Conservation (phyloP, 2,797 vertebrate species). For the Valencia hispanica region DNA sequence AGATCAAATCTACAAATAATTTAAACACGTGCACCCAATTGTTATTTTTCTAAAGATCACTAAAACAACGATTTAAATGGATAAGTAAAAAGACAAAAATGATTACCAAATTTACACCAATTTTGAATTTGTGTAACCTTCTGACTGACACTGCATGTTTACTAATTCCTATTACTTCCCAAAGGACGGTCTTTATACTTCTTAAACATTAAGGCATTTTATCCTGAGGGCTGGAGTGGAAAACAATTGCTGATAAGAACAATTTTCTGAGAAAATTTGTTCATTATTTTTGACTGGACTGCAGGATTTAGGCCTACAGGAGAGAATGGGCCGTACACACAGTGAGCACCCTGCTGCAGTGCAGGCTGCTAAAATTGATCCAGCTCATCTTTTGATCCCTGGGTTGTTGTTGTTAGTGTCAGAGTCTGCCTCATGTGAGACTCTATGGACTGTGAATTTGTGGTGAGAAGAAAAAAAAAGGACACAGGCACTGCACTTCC, state of each 20-base stretch:
- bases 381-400: background rate
- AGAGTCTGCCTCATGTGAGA: background rate
- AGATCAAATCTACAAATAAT: background rate
- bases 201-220: too few species aligned
- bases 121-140: background rate
- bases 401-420: background rate
- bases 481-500: background rate
- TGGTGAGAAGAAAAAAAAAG: background rate
- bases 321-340: background rate
- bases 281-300: constrained; percentile 1
- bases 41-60: too few species aligned
- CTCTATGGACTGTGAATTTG: background rate
- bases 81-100: background rate
- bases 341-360: background rate
- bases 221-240: background rate
- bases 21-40: background rate
- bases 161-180: background rate
- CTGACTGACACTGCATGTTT: background rate
- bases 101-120: background rate
- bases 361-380: constrained; percentile 11
- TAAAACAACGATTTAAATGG: background rate
- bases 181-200: background rate
- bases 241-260: background rate
- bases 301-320: background rate
- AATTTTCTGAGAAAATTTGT: background rate